Base-by-base conservation (phyloP, 2,797 vertebrate species). In the Triplophysa bombifrons region DNA sequence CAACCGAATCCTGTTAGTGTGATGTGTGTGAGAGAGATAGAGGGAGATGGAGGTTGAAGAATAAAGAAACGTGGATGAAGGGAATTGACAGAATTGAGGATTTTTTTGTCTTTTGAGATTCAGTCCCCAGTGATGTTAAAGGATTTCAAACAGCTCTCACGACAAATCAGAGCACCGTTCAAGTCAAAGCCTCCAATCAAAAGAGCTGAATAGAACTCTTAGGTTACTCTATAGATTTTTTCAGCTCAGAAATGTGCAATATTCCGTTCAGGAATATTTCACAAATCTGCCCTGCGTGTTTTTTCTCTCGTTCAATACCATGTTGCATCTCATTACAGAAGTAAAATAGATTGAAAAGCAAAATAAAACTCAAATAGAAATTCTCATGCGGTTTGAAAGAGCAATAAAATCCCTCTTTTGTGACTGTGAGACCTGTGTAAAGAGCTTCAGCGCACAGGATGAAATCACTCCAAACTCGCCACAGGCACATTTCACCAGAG, bases 1-100 rank as follows among this genome's bases (percentile, higher is more conserved):
- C 72, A 76, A 27, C 81, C 86, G 84, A 88, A 86, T 87, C 80
- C 72, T 74, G 73, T 48, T 48, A 48, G 46, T 48, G 12, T 48
- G 34, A 38, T 38, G 46, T 13, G 46, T 13, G 46, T 83, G 83
- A 85, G 85, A 44, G 80, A 58, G 74, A 68, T 63, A 73, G n/a
- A n/a, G 20, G 27, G 41, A 20, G 22, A 30, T 7, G 16, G 27
- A 55, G 50, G 7, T 17, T 12, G 17, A 22, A 5, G 46, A 48
- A 60, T 27, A 41, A 34, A 68, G 51, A 48, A 60, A 19, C 7
- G 6, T 10, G n/a, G 19, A 55, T 3, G 51, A 55, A 51, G 50
- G 5, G 50, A 51, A 51, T 51, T 51, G 50, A 19, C 46, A 2
- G 11, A 14, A 17, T 50, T 17, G 48, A 50, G 48, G 3, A 30